Base-by-base conservation (phyloP, 2,113 vertebrate species). In the Myiozetetes cayanensis region DNA sequence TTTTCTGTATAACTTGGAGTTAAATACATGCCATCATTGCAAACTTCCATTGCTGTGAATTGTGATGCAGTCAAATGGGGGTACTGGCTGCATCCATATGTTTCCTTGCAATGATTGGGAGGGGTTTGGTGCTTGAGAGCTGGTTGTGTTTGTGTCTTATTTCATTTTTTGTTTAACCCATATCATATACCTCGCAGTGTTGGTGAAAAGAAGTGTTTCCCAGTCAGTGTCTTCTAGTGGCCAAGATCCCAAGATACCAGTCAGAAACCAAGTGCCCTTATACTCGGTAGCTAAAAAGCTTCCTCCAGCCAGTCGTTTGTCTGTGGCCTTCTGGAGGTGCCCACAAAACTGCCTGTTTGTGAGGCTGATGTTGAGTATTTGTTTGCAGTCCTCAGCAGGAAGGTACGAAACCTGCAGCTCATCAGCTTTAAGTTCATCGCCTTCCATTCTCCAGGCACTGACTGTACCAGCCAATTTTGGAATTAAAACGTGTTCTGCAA, bases 291-390 rank as follows among this genome's bases (percentile, higher is more conserved):
- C 97, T 6, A 98, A 89, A 4, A 98, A 96, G 20, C 98, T 97
- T 37, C 99, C 99, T 17, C 96, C 97, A 41, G 72, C 70, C 68
- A 97, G 93, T 6, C 0, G 59, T 18, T 93, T 93, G 10, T 33
- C 22, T 1, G 8, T 20, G 0, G 47, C 25, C 13, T 30, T 39
- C 7, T 72, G 19, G 24, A 89, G 85, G 46, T 80, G 91, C 94
- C 98, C 98, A 55, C 99, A 99, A 52, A 98, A 98, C 96, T 98
- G 98, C 86, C 99, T 98, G 65, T 99, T 99, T 2, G 97, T 98
- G 70, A 99, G 94, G 1, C 97, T 98, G 49, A 96, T 14, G 19
- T 98, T 98, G 24, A 98, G 96, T 35, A 85, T 75, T 30, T 47
- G 31, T 39, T 97, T 97, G 82, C 99, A 99, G 41, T 98, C 95